Conservation (phyloP, 2,113 vertebrate genomes). For the Candoia aspera region DNA sequence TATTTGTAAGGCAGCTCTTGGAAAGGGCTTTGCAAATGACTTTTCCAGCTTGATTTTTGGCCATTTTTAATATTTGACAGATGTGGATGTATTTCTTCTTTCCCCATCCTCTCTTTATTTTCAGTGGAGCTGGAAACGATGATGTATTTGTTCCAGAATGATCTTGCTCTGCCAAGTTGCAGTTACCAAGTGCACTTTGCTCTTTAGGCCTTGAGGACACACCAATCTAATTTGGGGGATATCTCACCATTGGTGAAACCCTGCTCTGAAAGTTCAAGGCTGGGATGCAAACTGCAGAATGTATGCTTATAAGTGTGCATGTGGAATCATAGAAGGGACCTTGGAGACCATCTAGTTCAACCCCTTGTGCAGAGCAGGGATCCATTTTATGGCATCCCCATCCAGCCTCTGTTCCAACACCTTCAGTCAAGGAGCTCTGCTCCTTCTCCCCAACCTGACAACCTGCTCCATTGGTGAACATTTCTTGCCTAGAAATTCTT, state of each 20-base stretch:
- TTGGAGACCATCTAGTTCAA: background rate
- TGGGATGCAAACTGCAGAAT: background rate
- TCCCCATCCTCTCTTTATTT: background rate
- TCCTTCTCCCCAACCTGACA: background rate
- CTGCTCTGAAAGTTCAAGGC: background rate
- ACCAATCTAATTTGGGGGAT: background rate
- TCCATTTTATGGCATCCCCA: background rate
- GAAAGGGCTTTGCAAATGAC: background rate
- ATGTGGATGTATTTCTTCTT: background rate
- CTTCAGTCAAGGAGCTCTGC: background rate
- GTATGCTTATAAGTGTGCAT: background rate
- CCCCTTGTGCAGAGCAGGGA: background rate
- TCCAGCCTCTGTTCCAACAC: background rate
- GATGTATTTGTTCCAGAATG: background rate
- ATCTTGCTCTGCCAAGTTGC: background rate
- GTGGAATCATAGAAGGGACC: background rate
- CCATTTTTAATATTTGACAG: constrained; percentile 37
- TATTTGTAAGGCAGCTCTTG: constrained; percentile 11
- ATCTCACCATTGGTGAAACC: background rate
- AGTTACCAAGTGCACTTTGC: background rate
- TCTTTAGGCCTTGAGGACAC: background rate
- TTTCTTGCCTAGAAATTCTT: background rate
- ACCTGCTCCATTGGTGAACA: background rate
- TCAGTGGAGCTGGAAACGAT: background rate
- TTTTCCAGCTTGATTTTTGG: constrained; percentile 23